Evolutionary conservation across 2,888 invertebrate genomes (phyloP).

Genomic region (Argynnis bischoffii): DNA sequence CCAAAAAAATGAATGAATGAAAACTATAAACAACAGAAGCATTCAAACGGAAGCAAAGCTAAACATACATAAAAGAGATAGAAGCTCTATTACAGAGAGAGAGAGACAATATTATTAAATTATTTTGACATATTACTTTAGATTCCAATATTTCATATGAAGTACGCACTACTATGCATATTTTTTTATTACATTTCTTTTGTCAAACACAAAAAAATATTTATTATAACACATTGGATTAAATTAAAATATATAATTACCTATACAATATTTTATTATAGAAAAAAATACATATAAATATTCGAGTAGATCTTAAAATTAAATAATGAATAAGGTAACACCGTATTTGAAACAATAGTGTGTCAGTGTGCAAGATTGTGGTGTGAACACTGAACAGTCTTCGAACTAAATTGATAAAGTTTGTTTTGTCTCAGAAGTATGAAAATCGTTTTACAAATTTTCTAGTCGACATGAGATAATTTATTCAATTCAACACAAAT

Average conservation of each 20-base stretch:
- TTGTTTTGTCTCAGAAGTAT: slow-evolving; percentile 69
- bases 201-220: no score
- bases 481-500: slow-evolving; percentile 45
- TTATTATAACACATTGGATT: no score
- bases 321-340: slow-evolving; percentile 8
- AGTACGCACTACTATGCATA: background rate
- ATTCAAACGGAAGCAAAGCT: no score
- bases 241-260: no score
- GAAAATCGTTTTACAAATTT: slow-evolving; percentile 56
- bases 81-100: no score
- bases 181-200: background rate
- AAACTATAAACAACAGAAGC: no score
- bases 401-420: slow-evolving; percentile 62
- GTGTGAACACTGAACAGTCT: slow-evolving; percentile 43
- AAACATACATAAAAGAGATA: no score
- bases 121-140: no score
- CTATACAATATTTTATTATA: no score
- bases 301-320: background rate
- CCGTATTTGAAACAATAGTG: background rate
- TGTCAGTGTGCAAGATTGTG: slow-evolving; percentile 29
- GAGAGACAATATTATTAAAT: no score
- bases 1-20: no score
- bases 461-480: slow-evolving; percentile 58
- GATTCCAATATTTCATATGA: background rate
- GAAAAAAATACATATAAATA: no score